Percentiles rank a stretch among this genome's conserved stretches.
phyloP scores from a whole-genome alignment of 2,888 invertebrate genomes.

The Ochropleura plecta region DNA sequence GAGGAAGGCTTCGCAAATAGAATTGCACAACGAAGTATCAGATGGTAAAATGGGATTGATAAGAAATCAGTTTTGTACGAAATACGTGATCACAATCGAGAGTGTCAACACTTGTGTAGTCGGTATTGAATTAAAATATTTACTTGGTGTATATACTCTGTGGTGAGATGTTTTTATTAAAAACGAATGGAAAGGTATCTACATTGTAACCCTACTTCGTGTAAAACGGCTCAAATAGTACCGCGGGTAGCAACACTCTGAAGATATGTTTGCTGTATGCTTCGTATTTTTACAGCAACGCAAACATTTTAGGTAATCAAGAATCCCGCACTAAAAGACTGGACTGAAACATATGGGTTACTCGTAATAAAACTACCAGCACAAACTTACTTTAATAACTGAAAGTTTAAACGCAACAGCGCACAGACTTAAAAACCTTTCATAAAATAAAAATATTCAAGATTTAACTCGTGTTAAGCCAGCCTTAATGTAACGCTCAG shows the following conservation, averaged over 20 bases:
- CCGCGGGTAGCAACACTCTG: background rate
- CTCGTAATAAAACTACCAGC: constrained; percentile 6
- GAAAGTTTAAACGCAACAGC: constrained; percentile 28
- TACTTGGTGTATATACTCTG: constrained; percentile 9
- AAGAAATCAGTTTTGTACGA: constrained; percentile 49
- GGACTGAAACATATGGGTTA: background rate
- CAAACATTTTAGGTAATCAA: constrained; percentile 1
- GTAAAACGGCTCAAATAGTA: background rate
- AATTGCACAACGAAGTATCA: constrained; percentile 55
- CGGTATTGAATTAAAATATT: constrained; percentile 42
- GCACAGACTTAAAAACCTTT: constrained; percentile 35
- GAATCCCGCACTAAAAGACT: background rate
- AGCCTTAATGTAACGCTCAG: constrained; percentile 54
- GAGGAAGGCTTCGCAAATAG: constrained; percentile 59
- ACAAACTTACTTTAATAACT: constrained; percentile 15
- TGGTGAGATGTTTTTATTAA: constrained; percentile 9
- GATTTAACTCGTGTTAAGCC: constrained; percentile 52
- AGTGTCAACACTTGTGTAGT: constrained; percentile 20
- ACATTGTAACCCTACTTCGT: background rate
- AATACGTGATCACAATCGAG: constrained; percentile 53
- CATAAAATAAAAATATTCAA: constrained; percentile 48
- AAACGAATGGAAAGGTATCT: background rate
- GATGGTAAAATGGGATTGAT: constrained; percentile 55
- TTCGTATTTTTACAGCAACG: background rate
- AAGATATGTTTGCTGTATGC: background rate